Conservation (phyloP, 1,140 invertebrate genomes). For the Bactericera cockerelli region DNA sequence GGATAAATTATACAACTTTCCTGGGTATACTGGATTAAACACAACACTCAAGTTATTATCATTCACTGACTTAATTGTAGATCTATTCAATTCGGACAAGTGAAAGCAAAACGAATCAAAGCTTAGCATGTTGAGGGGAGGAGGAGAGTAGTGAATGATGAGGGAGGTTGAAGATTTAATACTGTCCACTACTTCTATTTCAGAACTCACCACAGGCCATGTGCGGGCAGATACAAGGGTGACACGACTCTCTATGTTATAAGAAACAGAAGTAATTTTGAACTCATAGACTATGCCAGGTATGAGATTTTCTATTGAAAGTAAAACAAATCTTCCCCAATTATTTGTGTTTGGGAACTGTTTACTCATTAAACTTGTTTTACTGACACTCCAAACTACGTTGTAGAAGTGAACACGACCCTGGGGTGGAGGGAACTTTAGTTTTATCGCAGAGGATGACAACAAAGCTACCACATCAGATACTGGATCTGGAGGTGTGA, state of each 20-base stretch:
- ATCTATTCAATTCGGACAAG: constrained; percentile 50
- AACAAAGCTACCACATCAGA: constrained; percentile 55
- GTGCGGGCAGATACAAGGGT: constrained; percentile 54
- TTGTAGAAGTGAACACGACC: constrained; percentile 68
- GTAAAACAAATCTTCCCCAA: constrained; percentile 29
- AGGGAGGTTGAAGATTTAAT: constrained; percentile 47
- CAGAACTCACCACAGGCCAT: constrained; percentile 75
- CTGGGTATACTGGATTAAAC: constrained; percentile 59
- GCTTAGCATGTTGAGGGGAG: constrained; percentile 48
- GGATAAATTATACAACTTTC: constrained; percentile 74
- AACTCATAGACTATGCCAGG: constrained; percentile 64
- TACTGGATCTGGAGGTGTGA: constrained; percentile 68
- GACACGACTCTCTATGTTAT: constrained; percentile 49
- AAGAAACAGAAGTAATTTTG: constrained; percentile 56
- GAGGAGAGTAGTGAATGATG: constrained; percentile 67
- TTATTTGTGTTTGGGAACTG: not conserved
- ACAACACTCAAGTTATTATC: constrained; percentile 64
- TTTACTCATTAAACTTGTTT: not conserved
- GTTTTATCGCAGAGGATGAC: constrained; percentile 73
- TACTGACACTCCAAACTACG: constrained; percentile 40
- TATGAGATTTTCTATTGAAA: constrained; percentile 55
- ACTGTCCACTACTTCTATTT: constrained; percentile 70
- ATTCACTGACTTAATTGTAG: constrained; percentile 50
- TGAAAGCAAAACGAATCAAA: constrained; percentile 73
- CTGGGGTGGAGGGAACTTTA: constrained; percentile 68